Conservation (phyloP, 2,113 vertebrate species). For the Ramphastos sulfuratus region DNA sequence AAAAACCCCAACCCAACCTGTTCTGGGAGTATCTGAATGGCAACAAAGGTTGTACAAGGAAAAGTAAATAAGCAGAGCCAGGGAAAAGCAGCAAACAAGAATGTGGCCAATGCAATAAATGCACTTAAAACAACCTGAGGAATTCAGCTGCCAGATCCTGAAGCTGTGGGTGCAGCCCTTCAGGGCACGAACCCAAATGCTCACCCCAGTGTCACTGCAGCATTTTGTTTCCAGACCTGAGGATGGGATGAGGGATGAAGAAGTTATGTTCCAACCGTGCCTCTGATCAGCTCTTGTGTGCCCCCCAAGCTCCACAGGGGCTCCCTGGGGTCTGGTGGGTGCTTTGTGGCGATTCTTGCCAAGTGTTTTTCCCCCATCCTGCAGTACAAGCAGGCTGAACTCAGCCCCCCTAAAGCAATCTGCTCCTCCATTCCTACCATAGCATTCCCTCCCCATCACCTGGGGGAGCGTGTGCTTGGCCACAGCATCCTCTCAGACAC, state of each 20-base stretch:
- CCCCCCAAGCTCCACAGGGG: neutral
- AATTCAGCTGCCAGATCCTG: neutral
- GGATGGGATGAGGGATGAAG: neutral
- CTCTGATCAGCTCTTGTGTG: neutral
- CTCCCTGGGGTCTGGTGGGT: fast-evolving
- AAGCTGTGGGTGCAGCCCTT: neutral
- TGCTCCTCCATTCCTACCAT: neutral
- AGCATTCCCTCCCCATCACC: neutral
- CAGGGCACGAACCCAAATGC: neutral
- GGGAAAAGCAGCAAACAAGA: neutral
- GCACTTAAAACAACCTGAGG: neutral
- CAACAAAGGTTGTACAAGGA: neutral
- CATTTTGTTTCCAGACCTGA: neutral
- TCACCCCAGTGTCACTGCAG: neutral
- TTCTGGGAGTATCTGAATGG: neutral
- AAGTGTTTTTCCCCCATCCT: neutral
- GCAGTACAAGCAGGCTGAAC: neutral
- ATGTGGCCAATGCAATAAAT: too few relatives aligned
- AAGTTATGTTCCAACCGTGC: neutral
- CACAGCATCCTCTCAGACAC: neutral
- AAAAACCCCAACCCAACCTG: too few relatives aligned
- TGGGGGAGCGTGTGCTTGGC: too few relatives aligned
- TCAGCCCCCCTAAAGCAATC: neutral
- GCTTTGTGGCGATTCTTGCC: neutral
- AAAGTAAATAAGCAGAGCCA: neutral